Evolutionary conservation across 1,140 invertebrate species (phyloP), one percentile per base, ranked within the genome.

Genomic region (Drosophila lacteicornis): DNA sequence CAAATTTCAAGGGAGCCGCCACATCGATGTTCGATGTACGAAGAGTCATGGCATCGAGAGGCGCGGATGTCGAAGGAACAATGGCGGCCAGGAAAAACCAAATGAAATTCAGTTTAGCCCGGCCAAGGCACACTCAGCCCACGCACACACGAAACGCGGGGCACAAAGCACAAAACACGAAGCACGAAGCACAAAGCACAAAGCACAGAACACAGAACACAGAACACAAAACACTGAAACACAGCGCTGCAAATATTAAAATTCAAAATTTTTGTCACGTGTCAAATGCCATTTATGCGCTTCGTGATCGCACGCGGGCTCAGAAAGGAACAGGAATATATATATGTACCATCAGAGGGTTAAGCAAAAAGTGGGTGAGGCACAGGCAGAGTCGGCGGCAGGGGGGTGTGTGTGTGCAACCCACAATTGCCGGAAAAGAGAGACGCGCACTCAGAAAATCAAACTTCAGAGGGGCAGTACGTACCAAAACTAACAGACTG

Each of bases 241-340:
- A 62, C 56, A 73, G 76, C 56, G 69, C 75, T 53, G 60, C 71
- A 87, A 83, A 87, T 88, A 87, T 87, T 88, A 83, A 83, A 87
- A 87, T 88, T 87, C 65, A 80, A 83, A 65, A 87, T 88, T 87
- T 87, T 77, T 83, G 83, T 87, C 83, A 87, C 83, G 83, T 88
- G 83, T 87, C 83, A 87, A 87, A 87, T 82, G 83, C 80, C 83
- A 87, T 87, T 87, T 87, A 87, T 87, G 83, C 84, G 83, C 83
- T 87, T 75, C 84, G 84, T 87, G 83, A 87, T 87, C 84, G 84
- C 77, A 88, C 63, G 84, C 83, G 73, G 65, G 57, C 46, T 47
- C 51, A 27, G 51, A n/a, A 47, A 51, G n/a, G n/a, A 25, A 22
- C 12, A 40, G 42, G n/a, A 12, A 68, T 22, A 59, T 5, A 42